phyloP scores from a whole-genome alignment of 2,888 invertebrate genomes.

The Hirtodrosophila confusa region DNA sequence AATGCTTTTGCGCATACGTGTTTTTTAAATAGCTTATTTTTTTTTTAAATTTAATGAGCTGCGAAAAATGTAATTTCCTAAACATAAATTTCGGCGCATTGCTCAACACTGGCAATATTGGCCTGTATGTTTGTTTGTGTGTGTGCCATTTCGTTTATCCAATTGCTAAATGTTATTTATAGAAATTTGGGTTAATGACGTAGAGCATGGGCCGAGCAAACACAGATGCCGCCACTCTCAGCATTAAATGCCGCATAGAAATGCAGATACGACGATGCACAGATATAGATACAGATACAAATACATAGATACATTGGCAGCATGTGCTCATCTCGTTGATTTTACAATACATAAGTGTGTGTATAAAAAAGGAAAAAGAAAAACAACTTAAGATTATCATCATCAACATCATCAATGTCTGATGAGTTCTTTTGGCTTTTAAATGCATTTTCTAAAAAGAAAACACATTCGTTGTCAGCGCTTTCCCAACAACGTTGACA shows the following conservation, averaged over 20 bases:
- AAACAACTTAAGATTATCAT: constrained; percentile 65
- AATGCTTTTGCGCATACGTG: constrained; percentile 25
- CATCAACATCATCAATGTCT: constrained; percentile 38
- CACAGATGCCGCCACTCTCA: constrained; percentile 52
- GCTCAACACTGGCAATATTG: constrained; percentile 28
- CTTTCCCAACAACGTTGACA: constrained; percentile 63
- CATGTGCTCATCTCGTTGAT: constrained; percentile 40
- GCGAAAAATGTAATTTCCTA: constrained; percentile 37
- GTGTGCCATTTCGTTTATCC: constrained; percentile 51
- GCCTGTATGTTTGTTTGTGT: constrained; percentile 17
- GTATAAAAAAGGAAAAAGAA: constrained; percentile 20
- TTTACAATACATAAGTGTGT: constrained; percentile 2
- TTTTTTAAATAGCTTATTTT: constrained; percentile 2
- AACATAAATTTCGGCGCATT: constrained; percentile 20
- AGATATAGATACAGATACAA: constrained; percentile 30
- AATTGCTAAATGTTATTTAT: constrained; percentile 71
- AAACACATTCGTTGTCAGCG: constrained; percentile 49
- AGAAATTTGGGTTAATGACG: constrained; percentile 78
- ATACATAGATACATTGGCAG: constrained; percentile 20
- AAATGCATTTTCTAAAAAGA: constrained; percentile 67
- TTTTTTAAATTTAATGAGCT: constrained; percentile 26
- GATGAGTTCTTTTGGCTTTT: constrained; percentile 74
- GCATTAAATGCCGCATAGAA: constrained; percentile 13
- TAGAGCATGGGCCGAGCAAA: constrained; percentile 34
- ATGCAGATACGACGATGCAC: constrained; percentile 47